Base-by-base conservation (phyloP, 1,140 invertebrate genomes). In the Ylistrum balloti region DNA sequence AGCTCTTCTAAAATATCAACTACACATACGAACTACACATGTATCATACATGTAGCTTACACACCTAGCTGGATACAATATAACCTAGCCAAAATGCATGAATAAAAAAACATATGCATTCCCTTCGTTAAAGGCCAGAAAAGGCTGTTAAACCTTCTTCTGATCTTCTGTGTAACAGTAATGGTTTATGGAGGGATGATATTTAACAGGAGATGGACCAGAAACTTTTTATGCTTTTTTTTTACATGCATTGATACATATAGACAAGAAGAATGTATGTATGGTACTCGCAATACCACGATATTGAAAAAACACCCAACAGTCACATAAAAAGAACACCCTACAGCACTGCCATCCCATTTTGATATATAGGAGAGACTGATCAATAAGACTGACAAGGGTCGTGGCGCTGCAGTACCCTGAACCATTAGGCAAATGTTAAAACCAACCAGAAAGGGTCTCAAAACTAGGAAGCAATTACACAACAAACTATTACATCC, bases 301-400 rank as follows among this genome's bases (percentile, higher is more conserved):
- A n/a, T n/a, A n/a, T n/a, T n/a, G n/a, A n/a, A n/a, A n/a, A n/a
- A n/a, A n/a, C n/a, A n/a, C n/a, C n/a, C n/a, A n/a, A n/a, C n/a
- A n/a, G n/a, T n/a, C n/a, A n/a, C n/a, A 48, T 2, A 74, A n/a
- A 74, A n/a, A 74, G 7, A 74, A n/a, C n/a, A 74, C 56, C 22
- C 13, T 28, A 17, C 9, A 74, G n/a, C n/a, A n/a, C 3, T 28
- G 56, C 56, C 56, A 74, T 74, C 56, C 56, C n/a, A 28, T 28
- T 74, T n/a, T 74, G 56, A 74, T 74, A 74, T 74, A 74, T 74
- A 74, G 56, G 56, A 74, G 22, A 74, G 56, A 74, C n/a, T 3
- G n/a, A 74, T 74, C 56, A 28, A 74, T 74, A n/a, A n/a, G 11
- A 11, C 56, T 74, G 56, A 74, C 56, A 11, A 28, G 56, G 17